Base-by-base conservation (phyloP, 2,888 invertebrate genomes). In the Xanthostigma xanthostigma region DNA sequence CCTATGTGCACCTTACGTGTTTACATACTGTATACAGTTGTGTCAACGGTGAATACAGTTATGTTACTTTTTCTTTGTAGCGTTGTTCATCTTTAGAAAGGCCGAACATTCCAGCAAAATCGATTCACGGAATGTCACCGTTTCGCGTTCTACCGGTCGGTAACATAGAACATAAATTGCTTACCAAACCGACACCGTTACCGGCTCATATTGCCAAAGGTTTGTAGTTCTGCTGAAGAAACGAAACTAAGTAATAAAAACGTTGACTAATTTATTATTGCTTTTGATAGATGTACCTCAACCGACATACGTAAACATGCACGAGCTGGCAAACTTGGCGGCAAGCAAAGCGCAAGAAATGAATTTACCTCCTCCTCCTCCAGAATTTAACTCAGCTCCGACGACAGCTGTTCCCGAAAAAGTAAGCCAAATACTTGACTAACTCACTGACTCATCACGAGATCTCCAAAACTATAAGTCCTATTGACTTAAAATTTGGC, bases 251-350 rank as follows among this genome's bases (percentile, higher is more conserved):
- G 2, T 14, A 35, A 34, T 34, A 13, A n/a, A 10, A 44, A 36
- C 10, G 5, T 34, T 12, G 8, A 27, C 13, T 14, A 27, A 33
- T 13, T 42, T 11, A 10, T 42, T 42, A 13, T 42, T n/a, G 14
- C n/a, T 63, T 53, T 56, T 53, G 58, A 8, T 63, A 73, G 75
- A 74, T 58, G 69, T 73, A 62, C 75, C 76, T 41, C 82, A 84
- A 67, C 91, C 91, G 27, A 78, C 90, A 60, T 92, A 92, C 68
- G 90, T 90, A 59, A 92, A 92, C 65, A 89, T 90, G 89, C 87
- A 88, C 54, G 91, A 92, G 65, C 68, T 91, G 63, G 88, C 87
- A 27, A 81, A 78, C 58, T 74, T 89, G 70, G 89, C 89, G 41
- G 87, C 87, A 10, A 75, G 72, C 67, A 87, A 74, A 70, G 83